phyloP scores from a whole-genome alignment of 2,797 vertebrate species.

The Sebastes umbrosus region DNA sequence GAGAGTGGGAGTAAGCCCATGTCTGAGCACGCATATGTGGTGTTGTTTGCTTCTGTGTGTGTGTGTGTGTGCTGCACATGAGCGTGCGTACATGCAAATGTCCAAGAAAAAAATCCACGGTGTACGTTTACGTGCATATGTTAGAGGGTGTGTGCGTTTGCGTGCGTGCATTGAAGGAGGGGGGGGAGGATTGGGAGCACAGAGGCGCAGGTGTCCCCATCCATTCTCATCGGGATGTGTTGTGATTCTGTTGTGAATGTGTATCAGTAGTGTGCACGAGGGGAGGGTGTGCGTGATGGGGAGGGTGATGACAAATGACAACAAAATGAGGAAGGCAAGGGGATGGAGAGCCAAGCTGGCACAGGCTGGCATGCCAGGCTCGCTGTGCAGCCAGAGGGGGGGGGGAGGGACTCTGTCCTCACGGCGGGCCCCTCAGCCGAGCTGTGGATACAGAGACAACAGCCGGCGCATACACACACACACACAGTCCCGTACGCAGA shows the following conservation, averaged over 20 bases:
- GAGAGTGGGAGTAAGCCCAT: slow-evolving; percentile 40
- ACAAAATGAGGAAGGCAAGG: slow-evolving; percentile 62
- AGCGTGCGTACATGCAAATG: slow-evolving; percentile 1
- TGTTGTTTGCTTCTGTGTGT: slow-evolving; percentile 24
- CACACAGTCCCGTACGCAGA: slow-evolving; percentile 3
- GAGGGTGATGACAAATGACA: slow-evolving; percentile 65
- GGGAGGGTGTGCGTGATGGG: neutral
- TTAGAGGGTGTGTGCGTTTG: slow-evolving; percentile 13
- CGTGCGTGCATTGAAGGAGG: neutral
- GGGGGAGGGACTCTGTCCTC: slow-evolving; percentile 45
- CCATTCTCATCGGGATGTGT: slow-evolving; percentile 31
- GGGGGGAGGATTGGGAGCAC: neutral
- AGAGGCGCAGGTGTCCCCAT: slow-evolving; percentile 65
- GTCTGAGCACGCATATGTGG: slow-evolving; percentile 41
- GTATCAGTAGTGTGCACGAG: neutral
- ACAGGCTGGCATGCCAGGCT: slow-evolving; percentile 42
- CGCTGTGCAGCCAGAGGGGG: slow-evolving; percentile 33
- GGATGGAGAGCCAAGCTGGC: slow-evolving; percentile 56
- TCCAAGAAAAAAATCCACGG: neutral
- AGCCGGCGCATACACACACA: slow-evolving; percentile 32
- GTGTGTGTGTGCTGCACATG: neutral
- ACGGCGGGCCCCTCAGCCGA: slow-evolving; percentile 49
- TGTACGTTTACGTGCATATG: slow-evolving; percentile 15
- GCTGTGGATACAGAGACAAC: slow-evolving; percentile 65
- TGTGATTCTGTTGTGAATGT: neutral